Base-by-base conservation (phyloP, 2,888 invertebrate genomes). In the Chloroclysta siterata region DNA sequence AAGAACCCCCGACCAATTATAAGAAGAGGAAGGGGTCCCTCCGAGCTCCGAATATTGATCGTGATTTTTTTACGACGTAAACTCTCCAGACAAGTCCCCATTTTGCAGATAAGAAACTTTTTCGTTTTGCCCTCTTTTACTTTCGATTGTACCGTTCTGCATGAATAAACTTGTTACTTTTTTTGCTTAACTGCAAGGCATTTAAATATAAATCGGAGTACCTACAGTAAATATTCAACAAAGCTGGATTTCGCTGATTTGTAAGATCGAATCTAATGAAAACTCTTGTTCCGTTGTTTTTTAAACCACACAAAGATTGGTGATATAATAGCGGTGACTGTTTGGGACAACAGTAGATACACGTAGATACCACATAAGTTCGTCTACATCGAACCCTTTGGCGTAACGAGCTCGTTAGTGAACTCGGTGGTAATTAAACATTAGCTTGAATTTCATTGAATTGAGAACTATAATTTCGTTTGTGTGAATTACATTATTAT, bases 11-110 rank as follows among this genome's bases (percentile, higher is more conserved):
- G 72, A 85, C 89, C 89, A 89, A 89, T 90, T 90, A 88, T 85
- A 84, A 78, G 77, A 46, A 78, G 36, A 51, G 78, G 71, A 42
- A 74, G 80, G 78, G 80, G 78, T 78, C 78, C 70, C 80, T 73
- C 78, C 79, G 72, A 75, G 82, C 81, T 81, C 83, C 80, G 82
- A 87, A 89, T 90, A 90, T 91, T 89, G 91, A 90, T 89, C 89
- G 82, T 76, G 81, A 83, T 83, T 86, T 89, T 87, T 87, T 83
- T 81, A 75, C 74, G 64, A 76, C 79, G 82, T 85, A 87, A 87
- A 82, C 79, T 78, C 78, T 78, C 71, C 76, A 73, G 73, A 28
- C 47, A 22, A 41, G 64, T 63, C 67, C 66, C 71, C 71, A 69
- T 71, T 71, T 71, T 68, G 60, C 28, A 53, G 56, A 53, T 57